A percentile compares a stretch with the other conserved stretches of the same genome.
phyloP scores from a whole-genome alignment of 2,797 vertebrate species.

The Decapterus maruadsi region DNA sequence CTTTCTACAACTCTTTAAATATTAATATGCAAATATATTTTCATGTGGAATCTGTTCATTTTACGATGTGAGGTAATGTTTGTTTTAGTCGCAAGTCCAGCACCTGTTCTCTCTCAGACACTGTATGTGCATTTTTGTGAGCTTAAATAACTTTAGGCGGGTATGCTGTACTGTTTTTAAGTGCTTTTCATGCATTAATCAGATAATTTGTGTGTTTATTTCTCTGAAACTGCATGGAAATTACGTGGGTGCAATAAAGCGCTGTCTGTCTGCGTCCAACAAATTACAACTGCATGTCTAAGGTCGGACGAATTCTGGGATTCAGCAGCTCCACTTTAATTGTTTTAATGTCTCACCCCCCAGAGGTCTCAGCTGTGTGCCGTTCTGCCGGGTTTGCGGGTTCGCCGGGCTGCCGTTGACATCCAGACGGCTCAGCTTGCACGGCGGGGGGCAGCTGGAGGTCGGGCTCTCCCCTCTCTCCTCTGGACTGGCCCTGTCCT shows the following conservation, averaged over 20 bases:
- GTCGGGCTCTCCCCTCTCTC: constrained; percentile 87
- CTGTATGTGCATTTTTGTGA: no score
- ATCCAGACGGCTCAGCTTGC: constrained; percentile 90
- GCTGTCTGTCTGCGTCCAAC: background rate
- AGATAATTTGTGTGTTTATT: background rate
- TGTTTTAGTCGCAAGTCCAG: no score
- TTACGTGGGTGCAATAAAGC: background rate
- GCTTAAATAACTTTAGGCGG: no score
- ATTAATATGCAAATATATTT: background rate
- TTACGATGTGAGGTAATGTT: no score
- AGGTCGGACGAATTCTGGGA: background rate
- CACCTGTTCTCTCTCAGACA: no score
- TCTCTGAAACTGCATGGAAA: no score
- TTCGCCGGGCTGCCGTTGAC: constrained; percentile 93
- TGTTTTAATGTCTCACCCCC: constrained; percentile 85
- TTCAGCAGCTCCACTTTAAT: background rate
- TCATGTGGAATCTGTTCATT: background rate
- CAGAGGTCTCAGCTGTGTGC: constrained; percentile 86
- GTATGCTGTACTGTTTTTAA: no score
- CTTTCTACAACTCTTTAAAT: no score
- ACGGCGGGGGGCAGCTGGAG: constrained; percentile 86
- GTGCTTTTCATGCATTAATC: no score
- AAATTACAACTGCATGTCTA: background rate
- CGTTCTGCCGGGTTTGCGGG: constrained; percentile 87
- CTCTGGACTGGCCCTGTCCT: constrained; percentile 89